Conservation (phyloP, 2,797 vertebrate genomes). For the Trachurus trachurus region DNA sequence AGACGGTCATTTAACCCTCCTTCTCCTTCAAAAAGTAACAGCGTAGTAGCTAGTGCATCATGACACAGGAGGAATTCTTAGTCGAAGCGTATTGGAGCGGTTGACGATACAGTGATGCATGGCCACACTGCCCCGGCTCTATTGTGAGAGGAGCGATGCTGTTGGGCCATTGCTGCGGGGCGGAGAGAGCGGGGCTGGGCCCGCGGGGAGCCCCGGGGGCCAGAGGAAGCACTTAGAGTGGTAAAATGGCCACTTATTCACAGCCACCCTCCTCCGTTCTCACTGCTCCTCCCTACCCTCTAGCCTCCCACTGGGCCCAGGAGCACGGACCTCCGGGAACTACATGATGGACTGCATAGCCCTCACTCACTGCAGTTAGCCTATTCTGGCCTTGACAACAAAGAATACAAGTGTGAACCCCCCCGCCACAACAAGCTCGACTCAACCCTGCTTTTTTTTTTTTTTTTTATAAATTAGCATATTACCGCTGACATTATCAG, state of each 20-base stretch:
- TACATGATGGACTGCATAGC: slow-evolving; percentile 72
- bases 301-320: slow-evolving; percentile 75
- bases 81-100: slow-evolving; percentile 72
- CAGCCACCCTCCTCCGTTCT: slow-evolving; percentile 68
- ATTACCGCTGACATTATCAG: slow-evolving; percentile 13
- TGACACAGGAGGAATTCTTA: slow-evolving; percentile 70
- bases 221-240: slow-evolving; percentile 82
- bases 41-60: slow-evolving; percentile 53
- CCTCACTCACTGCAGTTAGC: slow-evolving; percentile 53
- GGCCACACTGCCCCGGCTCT: slow-evolving; percentile 56
- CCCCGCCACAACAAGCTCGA: neutral
- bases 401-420: slow-evolving; percentile 27
- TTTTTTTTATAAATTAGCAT: slow-evolving; percentile 17
- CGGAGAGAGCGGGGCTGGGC: slow-evolving; percentile 59
- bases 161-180: slow-evolving; percentile 61
- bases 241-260: slow-evolving; percentile 86
- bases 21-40: slow-evolving; percentile 61
- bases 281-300: slow-evolving; percentile 72
- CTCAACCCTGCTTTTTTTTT: slow-evolving; percentile 5
- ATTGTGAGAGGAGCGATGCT: slow-evolving; percentile 75
- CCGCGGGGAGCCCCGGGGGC: slow-evolving; percentile 76
- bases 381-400: slow-evolving; percentile 58
- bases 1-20: slow-evolving; percentile 71
- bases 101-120: slow-evolving; percentile 81
- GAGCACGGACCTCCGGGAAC: slow-evolving; percentile 76